Evolutionary conservation across 2,113 vertebrate species (phyloP).

Genomic region (Periophthalmodon schlosseri): DNA sequence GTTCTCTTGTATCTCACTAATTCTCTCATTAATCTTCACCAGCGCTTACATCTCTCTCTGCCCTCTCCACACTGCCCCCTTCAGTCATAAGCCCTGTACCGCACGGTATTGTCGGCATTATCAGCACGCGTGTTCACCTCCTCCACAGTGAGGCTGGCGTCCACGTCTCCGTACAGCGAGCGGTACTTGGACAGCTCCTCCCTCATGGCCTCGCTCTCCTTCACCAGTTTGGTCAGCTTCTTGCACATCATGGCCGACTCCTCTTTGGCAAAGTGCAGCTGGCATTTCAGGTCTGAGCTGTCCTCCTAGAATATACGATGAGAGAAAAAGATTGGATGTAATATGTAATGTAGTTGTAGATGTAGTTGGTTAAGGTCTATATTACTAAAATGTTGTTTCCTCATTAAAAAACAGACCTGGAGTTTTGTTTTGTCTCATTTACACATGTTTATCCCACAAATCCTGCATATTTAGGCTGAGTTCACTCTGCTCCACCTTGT

Average conservation of each 20-base stretch:
- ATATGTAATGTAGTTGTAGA: not conserved
- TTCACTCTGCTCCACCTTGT: too few species aligned
- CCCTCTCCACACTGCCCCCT: not conserved
- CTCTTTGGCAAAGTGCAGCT: constrained; percentile 98
- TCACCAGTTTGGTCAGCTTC: constrained; percentile 95
- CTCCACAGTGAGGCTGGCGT: constrained; percentile 87
- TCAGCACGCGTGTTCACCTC: constrained; percentile 67
- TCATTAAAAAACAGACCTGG: too few species aligned
- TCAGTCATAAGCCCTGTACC: not conserved
- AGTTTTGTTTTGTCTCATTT: too few species aligned
- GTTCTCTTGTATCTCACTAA: constrained; percentile 9
- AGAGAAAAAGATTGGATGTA: not conserved
- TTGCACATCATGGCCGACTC: constrained; percentile 98
- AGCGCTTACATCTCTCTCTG: not conserved
- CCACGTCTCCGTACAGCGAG: constrained; percentile 90
- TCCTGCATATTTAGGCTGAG: too few species aligned
- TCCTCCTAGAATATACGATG: constrained; percentile 82
- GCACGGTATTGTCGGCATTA: not conserved
- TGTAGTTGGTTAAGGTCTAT: too few species aligned
- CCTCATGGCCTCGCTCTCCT: constrained; percentile 94
- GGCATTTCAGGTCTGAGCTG: constrained; percentile 93
- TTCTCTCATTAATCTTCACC: constrained; percentile 14
- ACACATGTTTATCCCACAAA: too few species aligned
- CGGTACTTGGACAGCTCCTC: constrained; percentile 93
- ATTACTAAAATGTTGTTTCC: too few species aligned